A percentile compares a stretch with the other conserved stretches of the same genome.
phyloP scores from a whole-genome alignment of 2,113 vertebrate genomes.

The Psittacula cyanocephala region DNA sequence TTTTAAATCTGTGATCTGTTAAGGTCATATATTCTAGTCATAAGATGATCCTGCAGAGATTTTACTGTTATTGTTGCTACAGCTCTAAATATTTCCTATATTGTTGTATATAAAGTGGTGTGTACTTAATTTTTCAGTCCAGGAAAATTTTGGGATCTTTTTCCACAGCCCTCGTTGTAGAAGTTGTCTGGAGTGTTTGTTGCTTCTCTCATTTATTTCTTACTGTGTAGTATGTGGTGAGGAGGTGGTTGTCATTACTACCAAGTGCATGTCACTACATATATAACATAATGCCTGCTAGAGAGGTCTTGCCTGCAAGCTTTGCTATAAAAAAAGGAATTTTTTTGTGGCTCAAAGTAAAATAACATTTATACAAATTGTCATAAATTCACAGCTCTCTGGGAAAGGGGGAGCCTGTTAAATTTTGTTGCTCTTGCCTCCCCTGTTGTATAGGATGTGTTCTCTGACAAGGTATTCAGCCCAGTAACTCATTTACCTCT shows the following conservation, averaged over 20 bases:
- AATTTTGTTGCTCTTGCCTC: not conserved
- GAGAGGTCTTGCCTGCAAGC: not conserved
- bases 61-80: not conserved
- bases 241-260: not conserved
- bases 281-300: not conserved
- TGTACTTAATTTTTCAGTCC: not conserved
- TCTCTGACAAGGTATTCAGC: not conserved
- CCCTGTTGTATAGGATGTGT: not conserved
- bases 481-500: not conserved
- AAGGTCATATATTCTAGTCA: not conserved
- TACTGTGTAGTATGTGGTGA: fast-evolving
- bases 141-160: not conserved
- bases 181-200: not conserved
- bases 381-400: not conserved
- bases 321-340: not conserved
- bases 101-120: not conserved
- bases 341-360: not conserved
- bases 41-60: not conserved
- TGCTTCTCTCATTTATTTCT: not conserved
- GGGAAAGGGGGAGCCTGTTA: not conserved
- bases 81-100: not conserved
- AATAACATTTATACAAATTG: fast-evolving
- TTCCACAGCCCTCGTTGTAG: not conserved
- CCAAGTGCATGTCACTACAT: not conserved
- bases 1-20: not conserved